phyloP scores from a whole-genome alignment of 1,140 invertebrate genomes.

The Ephestia elutella region DNA sequence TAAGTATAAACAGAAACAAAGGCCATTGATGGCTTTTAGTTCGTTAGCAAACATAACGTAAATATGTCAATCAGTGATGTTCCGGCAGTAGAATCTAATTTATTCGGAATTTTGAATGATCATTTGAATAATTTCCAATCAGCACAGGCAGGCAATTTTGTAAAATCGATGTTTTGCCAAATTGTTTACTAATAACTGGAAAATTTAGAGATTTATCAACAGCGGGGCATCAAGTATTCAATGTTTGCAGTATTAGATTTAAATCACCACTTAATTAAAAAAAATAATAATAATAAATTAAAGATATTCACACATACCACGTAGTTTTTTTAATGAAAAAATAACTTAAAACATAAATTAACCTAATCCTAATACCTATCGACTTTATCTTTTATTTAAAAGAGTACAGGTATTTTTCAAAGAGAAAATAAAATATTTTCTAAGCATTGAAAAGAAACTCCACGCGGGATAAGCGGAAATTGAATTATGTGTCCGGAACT shows the following conservation, averaged over 20 bases:
- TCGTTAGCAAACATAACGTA: neutral
- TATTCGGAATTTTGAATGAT: neutral
- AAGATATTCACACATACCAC: no score
- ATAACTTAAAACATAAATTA: no score
- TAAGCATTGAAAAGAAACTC: neutral
- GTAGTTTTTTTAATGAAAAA: no score
- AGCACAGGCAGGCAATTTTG: neutral
- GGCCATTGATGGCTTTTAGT: neutral
- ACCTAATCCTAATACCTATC: no score
- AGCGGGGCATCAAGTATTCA: no score
- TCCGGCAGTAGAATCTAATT: neutral
- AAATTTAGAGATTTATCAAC: neutral
- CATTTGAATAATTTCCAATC: slow-evolving; percentile 5
- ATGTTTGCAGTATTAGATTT: no score
- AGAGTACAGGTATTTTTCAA: neutral
- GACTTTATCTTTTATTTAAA: no score
- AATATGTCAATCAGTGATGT: neutral
- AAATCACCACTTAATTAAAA: no score
- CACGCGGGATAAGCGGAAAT: neutral
- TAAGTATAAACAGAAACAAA: neutral
- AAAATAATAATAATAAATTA: no score
- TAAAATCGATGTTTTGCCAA: neutral
- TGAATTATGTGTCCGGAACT: slow-evolving; percentile 2
- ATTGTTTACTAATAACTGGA: neutral
- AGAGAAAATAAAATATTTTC: neutral